A percentile compares a stretch with the other conserved stretches of the same genome.
Conservation (phyloP, 1,140 invertebrate species). For the Drosophila malerkotliana region DNA sequence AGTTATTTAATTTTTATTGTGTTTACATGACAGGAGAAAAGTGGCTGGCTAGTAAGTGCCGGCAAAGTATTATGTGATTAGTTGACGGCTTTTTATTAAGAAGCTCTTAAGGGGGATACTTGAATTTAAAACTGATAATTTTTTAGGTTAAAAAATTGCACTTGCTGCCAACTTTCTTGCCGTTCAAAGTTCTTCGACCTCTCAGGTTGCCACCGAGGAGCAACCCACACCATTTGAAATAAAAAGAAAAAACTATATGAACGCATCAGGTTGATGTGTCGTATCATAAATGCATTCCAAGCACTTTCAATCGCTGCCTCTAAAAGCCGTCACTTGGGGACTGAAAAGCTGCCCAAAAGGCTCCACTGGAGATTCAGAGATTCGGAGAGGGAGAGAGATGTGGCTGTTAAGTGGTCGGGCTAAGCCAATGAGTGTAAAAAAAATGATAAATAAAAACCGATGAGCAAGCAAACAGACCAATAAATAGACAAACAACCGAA, state of each 20-base stretch:
- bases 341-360: constrained; percentile 38
- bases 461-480: constrained; percentile 68
- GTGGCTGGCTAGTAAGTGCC: constrained; percentile 15
- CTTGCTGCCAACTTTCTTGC: constrained; percentile 13
- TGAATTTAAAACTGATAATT: no score
- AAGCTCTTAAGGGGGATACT: background rate
- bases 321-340: constrained; percentile 44
- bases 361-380: constrained; percentile 6
- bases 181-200: constrained; percentile 9
- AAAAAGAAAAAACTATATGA: constrained; percentile 25
- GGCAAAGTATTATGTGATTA: constrained; percentile 24
- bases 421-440: constrained; percentile 61
- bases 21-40: constrained; percentile 53
- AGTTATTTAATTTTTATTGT: constrained; percentile 59
- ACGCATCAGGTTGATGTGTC: constrained; percentile 21
- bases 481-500: constrained; percentile 77
- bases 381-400: constrained; percentile 13
- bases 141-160: no score
- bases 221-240: constrained; percentile 16
- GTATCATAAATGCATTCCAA: constrained; percentile 53
- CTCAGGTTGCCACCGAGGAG: constrained; percentile 10
- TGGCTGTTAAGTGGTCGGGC: constrained; percentile 70
- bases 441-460: constrained; percentile 45
- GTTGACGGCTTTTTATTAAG: background rate
- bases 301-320: constrained; percentile 47